A percentile compares a stretch with the other conserved stretches of the same genome.
phyloP scores from a whole-genome alignment of 1,140 invertebrate genomes.

The Saccostrea cuccullata region DNA sequence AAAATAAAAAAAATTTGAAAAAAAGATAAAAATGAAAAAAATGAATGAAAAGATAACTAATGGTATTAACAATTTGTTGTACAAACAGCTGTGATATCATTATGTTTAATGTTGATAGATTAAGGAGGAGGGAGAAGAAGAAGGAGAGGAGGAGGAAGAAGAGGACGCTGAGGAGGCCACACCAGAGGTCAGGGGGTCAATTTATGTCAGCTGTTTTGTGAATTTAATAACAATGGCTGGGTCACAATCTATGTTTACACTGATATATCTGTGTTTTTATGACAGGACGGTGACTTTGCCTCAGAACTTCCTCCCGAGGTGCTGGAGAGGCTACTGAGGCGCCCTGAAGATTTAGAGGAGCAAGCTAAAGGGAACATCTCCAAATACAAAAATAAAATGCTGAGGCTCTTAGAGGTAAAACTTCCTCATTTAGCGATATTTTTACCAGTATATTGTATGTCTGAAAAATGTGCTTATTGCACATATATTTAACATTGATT shows the following conservation, averaged over 20 bases:
- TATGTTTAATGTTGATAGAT: conserved; percentile 46
- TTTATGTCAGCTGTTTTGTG: background rate
- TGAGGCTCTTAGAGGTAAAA: conserved; percentile 74
- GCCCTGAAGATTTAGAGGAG: conserved; percentile 75
- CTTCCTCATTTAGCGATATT: background rate
- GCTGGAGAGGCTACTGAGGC: conserved; percentile 69
- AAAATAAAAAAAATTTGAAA: too few relatives aligned
- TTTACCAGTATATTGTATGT: background rate
- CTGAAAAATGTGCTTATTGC: background rate
- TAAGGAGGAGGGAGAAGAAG: conserved; percentile 69
- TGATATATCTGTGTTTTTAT: conserved; percentile 25
- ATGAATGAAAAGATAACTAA: too few relatives aligned
- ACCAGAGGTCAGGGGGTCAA: conserved; percentile 53
- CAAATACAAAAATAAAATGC: conserved; percentile 73
- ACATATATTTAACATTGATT: background rate
- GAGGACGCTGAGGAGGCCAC: conserved; percentile 74
- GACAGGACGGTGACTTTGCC: conserved; percentile 65
- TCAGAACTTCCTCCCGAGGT: conserved; percentile 71
- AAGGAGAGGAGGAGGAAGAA: conserved; percentile 74
- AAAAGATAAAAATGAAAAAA: too few relatives aligned
- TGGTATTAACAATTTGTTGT: too few relatives aligned
- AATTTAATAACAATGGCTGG: background rate
- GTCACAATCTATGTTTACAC: background rate
- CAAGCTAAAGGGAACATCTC: conserved; percentile 70
- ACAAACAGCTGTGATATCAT: too few relatives aligned